Percentiles rank a stretch among this genome's conserved stretches.
phyloP scores from a whole-genome alignment of 1,140 invertebrate genomes.

The Homalodisca vitripennis region DNA sequence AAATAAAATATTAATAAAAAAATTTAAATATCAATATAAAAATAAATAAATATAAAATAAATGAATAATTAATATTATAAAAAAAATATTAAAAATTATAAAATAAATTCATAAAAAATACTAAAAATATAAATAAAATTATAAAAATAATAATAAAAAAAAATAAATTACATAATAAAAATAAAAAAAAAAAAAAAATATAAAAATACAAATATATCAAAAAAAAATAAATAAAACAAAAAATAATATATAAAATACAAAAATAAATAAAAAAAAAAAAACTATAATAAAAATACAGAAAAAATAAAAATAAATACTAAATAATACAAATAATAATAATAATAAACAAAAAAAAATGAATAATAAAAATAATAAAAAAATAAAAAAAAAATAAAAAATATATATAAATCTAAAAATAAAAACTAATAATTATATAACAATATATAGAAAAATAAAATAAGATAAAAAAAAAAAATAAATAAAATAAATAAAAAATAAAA shows the following conservation, averaged over 20 bases:
- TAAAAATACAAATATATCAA: background rate
- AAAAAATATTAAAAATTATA: background rate
- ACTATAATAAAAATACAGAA: background rate
- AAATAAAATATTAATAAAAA: no score
- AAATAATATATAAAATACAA: background rate
- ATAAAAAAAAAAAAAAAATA: background rate
- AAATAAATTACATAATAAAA: background rate
- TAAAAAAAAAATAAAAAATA: slow-evolving; percentile 20
- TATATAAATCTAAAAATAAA: slow-evolving; percentile 39
- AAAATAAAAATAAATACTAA: slow-evolving; percentile 6
- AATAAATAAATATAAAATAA: background rate
- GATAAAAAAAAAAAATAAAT: no score
- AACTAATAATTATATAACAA: background rate
- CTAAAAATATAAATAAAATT: background rate
- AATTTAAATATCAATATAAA: background rate
- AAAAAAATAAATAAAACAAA: background rate
- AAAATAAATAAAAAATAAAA: no score
- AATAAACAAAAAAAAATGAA: slow-evolving; percentile 10
- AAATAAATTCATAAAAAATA: background rate
- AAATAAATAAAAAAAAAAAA: background rate
- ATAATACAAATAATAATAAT: background rate
- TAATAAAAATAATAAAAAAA: slow-evolving; percentile 24
- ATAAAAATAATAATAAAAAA: background rate
- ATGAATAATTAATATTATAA: background rate
- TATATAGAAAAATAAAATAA: no score